These are phyloP conservation scores for Crossocerus cetratus DNA, from an alignment of 2,888 invertebrate genomes.

Conservation along the genomic window DNA sequence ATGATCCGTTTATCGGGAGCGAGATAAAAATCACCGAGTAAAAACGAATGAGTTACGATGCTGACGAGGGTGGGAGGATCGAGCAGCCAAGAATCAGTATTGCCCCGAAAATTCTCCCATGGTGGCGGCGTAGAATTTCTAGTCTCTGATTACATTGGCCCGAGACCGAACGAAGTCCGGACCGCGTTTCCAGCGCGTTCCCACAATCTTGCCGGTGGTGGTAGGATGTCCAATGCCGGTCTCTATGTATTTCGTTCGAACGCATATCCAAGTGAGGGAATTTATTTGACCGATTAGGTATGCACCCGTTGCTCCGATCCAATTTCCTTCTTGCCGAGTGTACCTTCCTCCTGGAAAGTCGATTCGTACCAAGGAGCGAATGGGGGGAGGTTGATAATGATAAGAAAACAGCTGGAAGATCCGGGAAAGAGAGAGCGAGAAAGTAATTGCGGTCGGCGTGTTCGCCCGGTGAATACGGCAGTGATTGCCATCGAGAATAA, in stretches of 20 bases:
- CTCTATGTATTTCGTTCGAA: no score
- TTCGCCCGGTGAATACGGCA: slow-evolving; percentile 66
- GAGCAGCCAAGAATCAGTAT: slow-evolving; percentile 10
- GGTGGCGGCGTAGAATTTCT: background rate
- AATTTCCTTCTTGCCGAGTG: no score
- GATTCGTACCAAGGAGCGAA: background rate
- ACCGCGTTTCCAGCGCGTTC: no score
- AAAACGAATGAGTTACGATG: slow-evolving; percentile 43
- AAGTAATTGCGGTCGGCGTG: slow-evolving; percentile 44
- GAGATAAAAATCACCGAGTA: slow-evolving; percentile 40
- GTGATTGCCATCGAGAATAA: slow-evolving; percentile 74
- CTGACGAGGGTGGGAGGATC: background rate
- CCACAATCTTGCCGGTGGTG: no score
- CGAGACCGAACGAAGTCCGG: no score
- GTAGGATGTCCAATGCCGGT: no score
- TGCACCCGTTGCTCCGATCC: no score
- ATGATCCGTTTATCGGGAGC: slow-evolving; percentile 1
- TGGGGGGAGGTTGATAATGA: background rate
- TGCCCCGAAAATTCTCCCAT: background rate
- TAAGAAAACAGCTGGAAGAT: background rate
- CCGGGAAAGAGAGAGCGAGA: background rate
- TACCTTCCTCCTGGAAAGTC: no score
- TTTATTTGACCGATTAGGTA: no score
- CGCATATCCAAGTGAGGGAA: no score
- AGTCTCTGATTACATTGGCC: background rate